Base-by-base conservation (phyloP, 2,113 vertebrate genomes). In the Peromyscus californicus region DNA sequence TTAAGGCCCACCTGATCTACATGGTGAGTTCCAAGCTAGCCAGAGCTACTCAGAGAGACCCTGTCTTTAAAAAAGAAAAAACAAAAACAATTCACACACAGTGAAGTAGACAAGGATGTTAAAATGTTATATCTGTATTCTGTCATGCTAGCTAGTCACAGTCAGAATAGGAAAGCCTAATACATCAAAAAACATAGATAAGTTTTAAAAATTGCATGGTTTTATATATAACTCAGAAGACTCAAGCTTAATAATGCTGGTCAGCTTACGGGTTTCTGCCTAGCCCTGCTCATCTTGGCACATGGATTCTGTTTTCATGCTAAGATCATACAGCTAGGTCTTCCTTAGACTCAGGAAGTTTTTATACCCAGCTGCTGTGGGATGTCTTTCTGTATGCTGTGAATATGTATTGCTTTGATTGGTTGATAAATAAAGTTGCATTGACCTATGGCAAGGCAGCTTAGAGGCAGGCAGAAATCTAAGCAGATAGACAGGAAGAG, bases 301-400 rank as follows among this genome's bases (percentile, higher is more conserved):
- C 54, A 57, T 67, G 72, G 48, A 89, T 92, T 94, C 61, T 89
- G 36, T 79, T 96, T 88, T 89, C 85, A 94, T 22, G 54, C 31
- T 95, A 86, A 93, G 85, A 90, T 92, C 89, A 90, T 29, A 93
- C 72, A 76, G 9, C 39, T 94, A 3, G 89, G 90, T 89, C 69
- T 69, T 95, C 51, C 39, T 93, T 86, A 96, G 78, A 93, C 54
- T 95, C 21, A 89, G 69, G 76, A n/a, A 93, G 91, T 31, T 95
- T 75, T 51, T 51, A 51, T 51, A 51, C 8, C 51, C 51, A 51
- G 51, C 51, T 51, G 51, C 51, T 51, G 10, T 51, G 10, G 51
- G 51, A 51, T 51, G 51, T 51, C 51, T 51, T 51, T 51, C 51
- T 51, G 51, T 51, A 51, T 51, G 51, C 10, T 51, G 51, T 51